These are phyloP conservation scores for Echinometra lucunter DNA, from an alignment of 53 echinoderm and acorn worm genomes.

Conservation along the genomic window DNA sequence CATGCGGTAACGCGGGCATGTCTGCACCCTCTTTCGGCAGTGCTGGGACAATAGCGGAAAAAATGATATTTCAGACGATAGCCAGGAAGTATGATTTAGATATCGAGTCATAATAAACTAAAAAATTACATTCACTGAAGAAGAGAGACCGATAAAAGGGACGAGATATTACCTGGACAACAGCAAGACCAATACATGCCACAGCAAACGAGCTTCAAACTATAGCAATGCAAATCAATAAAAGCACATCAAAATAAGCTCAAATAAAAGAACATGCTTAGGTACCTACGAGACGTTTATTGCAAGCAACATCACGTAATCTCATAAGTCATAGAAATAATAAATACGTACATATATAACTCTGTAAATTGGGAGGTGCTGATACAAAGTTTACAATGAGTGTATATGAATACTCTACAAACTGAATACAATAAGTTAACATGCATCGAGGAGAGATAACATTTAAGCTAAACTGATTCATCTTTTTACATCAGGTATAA, in stretches of 20 bases:
- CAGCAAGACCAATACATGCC: background rate
- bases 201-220: conserved; percentile 15
- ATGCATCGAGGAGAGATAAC: background rate
- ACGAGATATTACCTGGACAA: background rate
- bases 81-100: too few species aligned
- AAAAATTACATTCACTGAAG: background rate
- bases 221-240: background rate
- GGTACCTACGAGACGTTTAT: conserved; percentile 56
- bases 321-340: conserved; percentile 41
- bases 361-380: conserved; percentile 35
- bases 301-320: conserved; percentile 53
- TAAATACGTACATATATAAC: conserved; percentile 41
- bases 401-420: conserved; percentile 20
- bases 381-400: background rate
- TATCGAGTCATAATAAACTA: background rate
- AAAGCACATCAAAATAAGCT: conserved; percentile 23
- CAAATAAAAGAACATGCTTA: conserved; percentile 38
- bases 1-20: too few species aligned
- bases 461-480: background rate
- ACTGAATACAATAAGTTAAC: conserved; percentile 51
- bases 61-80: background rate
- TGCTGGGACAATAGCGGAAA: background rate
- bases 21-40: background rate
- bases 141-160: background rate
- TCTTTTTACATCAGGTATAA: background rate